These are phyloP conservation scores for Mesocricetus auratus DNA, from an alignment of 2,113 vertebrate species.

Conservation along the genomic window DNA sequence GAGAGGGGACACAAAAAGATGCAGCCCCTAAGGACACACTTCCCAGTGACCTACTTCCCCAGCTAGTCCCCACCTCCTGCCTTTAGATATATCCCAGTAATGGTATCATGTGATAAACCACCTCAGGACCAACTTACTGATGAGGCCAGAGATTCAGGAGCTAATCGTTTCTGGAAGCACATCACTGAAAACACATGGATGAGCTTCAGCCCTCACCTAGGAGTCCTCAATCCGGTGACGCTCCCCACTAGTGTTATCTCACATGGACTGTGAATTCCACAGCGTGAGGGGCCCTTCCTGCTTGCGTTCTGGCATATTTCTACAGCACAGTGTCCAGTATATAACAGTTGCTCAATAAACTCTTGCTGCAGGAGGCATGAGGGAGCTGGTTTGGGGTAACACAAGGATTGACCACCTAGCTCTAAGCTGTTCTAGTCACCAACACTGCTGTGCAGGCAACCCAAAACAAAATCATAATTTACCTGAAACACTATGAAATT, in stretches of 20 bases:
- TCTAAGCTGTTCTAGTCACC: neutral
- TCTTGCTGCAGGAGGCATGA: neutral
- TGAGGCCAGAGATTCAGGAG: neutral
- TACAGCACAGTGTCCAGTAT: neutral
- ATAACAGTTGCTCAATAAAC: neutral
- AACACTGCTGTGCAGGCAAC: neutral
- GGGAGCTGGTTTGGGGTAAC: neutral
- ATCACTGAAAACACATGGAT: neutral
- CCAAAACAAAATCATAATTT: neutral
- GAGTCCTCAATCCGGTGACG: fast-evolving
- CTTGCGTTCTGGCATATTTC: neutral
- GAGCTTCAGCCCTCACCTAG: too few species aligned
- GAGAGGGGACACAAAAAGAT: neutral
- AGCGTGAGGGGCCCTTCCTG: neutral
- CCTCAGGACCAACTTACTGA: too few species aligned
- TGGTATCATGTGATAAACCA: neutral
- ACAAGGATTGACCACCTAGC: neutral
- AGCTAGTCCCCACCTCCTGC: neutral
- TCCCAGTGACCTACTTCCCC: neutral
- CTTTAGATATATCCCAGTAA: neutral
- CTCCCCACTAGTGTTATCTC: neutral
- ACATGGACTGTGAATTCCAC: neutral
- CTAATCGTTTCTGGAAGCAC: neutral
- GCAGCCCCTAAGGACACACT: neutral
- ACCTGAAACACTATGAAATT: neutral